Evolutionary conservation across 2,797 vertebrate species (phyloP).

Genomic region (Enteromius anoplus): DNA sequence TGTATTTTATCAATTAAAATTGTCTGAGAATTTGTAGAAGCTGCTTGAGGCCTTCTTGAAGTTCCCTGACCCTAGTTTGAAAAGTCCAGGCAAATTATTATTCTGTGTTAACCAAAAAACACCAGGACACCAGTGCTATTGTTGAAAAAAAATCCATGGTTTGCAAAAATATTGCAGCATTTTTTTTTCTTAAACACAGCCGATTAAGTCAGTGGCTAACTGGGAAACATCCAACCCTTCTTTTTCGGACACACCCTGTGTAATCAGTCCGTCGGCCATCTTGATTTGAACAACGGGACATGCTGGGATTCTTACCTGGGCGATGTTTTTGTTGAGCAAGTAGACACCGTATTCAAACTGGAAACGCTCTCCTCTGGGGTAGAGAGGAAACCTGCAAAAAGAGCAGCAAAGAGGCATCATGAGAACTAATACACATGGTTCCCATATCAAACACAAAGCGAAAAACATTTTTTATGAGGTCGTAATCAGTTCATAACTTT

Average conservation of each 20-base stretch:
- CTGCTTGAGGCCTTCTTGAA: not conserved
- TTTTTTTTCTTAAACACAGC: not conserved
- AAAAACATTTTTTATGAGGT: constrained; percentile 39
- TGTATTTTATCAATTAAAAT: not conserved
- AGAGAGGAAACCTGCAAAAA: constrained; percentile 88
- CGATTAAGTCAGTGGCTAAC: not conserved
- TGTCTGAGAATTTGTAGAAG: not conserved
- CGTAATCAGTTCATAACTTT: constrained; percentile 46
- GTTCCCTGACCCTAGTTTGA: not conserved
- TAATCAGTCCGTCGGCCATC: not conserved
- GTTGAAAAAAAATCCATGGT: not conserved
- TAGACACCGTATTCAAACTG: constrained; percentile 99
- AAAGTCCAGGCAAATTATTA: not conserved
- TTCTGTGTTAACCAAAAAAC: not conserved
- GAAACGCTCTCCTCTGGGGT: constrained; percentile 93
- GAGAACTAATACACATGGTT: constrained; percentile 36
- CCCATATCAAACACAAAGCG: constrained; percentile 24
- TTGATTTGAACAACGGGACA: not conserved
- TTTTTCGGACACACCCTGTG: not conserved
- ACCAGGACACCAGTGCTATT: not conserved
- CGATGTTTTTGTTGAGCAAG: constrained; percentile 99
- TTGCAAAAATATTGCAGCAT: not conserved
- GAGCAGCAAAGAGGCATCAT: constrained; percentile 28
- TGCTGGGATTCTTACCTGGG: constrained; percentile 84
- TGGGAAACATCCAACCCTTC: not conserved